phyloP scores from a whole-genome alignment of 2,797 vertebrate species.

The Antrozous pallidus region DNA sequence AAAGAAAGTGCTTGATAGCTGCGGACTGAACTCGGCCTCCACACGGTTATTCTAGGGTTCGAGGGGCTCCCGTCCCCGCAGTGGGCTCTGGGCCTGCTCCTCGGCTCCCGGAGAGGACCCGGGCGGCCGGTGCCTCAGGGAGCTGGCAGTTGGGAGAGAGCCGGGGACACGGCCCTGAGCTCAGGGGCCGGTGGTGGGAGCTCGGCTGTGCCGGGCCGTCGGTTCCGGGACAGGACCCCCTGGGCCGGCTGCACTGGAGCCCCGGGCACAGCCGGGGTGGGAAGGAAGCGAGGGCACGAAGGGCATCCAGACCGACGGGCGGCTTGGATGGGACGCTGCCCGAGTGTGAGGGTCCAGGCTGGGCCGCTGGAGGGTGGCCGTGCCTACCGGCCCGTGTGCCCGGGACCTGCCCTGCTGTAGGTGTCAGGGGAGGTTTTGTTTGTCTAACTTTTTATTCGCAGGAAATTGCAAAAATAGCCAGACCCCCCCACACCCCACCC shows the following conservation, averaged over 20 bases:
- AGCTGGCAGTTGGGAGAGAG: no score
- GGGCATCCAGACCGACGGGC: neutral
- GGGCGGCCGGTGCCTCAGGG: no score
- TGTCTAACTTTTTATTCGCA: slow-evolving; percentile 31
- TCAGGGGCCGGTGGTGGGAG: no score
- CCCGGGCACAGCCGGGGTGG: no score
- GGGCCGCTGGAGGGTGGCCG: neutral
- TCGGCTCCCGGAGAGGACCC: no score
- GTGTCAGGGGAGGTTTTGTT: neutral
- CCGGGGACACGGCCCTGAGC: no score
- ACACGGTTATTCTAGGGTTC: neutral
- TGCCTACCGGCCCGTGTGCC: neutral
- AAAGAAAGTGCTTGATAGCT: neutral
- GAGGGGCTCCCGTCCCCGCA: neutral
- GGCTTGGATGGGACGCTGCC: neutral
- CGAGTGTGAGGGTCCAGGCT: neutral
- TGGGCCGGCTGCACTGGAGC: no score
- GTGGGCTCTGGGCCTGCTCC: no score
- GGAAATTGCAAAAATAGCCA: slow-evolving; percentile 36
- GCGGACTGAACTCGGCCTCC: neutral
- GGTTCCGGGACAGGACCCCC: no score
- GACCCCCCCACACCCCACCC: neutral
- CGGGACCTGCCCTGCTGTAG: neutral
- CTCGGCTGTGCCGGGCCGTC: no score
- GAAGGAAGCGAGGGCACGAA: neutral